These are phyloP conservation scores for Orchestia grillus DNA, from an alignment of 1,140 invertebrate species.

Conservation along the genomic window DNA sequence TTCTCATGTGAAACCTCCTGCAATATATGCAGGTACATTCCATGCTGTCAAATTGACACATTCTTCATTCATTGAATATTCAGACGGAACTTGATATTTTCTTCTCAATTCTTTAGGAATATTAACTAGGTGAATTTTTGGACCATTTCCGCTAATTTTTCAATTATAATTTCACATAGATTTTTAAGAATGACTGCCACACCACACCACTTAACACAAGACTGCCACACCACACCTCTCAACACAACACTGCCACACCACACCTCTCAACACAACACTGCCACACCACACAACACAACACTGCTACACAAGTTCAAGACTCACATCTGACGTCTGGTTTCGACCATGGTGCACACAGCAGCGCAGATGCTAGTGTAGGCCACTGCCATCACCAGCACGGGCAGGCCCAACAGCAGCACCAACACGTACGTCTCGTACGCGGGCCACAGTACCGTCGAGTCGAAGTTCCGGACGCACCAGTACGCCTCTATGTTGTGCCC, in stretches of 20 bases:
- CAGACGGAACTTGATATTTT: no score
- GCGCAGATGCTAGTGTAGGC: slow-evolving; percentile 79
- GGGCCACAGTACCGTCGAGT: slow-evolving; percentile 73
- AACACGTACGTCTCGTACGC: slow-evolving; percentile 80
- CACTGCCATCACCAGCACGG: slow-evolving; percentile 78
- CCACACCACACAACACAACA: background rate
- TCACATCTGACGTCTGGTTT: slow-evolving; percentile 53
- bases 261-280: background rate
- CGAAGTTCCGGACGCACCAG: slow-evolving; percentile 78
- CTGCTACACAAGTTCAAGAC: background rate
- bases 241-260: background rate
- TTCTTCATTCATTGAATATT: no score
- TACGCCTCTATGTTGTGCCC: slow-evolving; percentile 74
- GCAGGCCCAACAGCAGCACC: slow-evolving; percentile 77
- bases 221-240: no score
- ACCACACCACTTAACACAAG: no score
- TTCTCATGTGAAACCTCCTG: no score
- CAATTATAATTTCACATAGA: no score
- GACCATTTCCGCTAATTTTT: no score
- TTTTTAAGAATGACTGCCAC: no score
- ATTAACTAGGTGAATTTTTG: no score
- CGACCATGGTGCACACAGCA: slow-evolving; percentile 75
- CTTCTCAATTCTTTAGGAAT: no score
- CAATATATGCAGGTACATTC: no score
- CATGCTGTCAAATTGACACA: no score